A percentile compares a stretch with the other conserved stretches of the same genome.
phyloP scores from a whole-genome alignment of 1,140 invertebrate genomes.

The Euglossa dilemma region DNA sequence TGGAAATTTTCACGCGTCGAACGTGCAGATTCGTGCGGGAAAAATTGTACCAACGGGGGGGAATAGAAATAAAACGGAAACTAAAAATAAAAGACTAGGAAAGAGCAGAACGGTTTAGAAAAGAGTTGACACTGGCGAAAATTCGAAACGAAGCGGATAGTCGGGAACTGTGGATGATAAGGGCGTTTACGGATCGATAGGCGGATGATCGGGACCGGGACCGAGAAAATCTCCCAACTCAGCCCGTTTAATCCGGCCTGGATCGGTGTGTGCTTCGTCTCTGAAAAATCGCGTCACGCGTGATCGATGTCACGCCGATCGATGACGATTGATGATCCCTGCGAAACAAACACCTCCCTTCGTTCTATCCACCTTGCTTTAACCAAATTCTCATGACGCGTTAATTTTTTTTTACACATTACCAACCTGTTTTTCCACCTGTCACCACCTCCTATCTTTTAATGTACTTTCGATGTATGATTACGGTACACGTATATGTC shows the following conservation, averaged over 20 bases:
- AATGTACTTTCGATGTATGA: not conserved
- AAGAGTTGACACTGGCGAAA: slow-evolving; percentile 7
- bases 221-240: slow-evolving; percentile 40
- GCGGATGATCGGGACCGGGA: slow-evolving; percentile 41
- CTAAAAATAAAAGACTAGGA: not conserved
- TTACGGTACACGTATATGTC: not conserved
- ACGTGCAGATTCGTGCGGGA: no score
- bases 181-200: slow-evolving; percentile 55
- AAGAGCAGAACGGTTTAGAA: no score
- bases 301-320: slow-evolving; percentile 46
- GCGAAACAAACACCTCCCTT: slow-evolving; percentile 36
- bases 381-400: not conserved
- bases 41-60: not conserved
- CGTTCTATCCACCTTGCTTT: not conserved
- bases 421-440: not conserved
- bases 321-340: slow-evolving; percentile 60
- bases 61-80: not conserved
- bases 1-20: not conserved
- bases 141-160: slow-evolving; percentile 26
- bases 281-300: slow-evolving; percentile 49
- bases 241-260: slow-evolving; percentile 22
- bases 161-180: slow-evolving; percentile 39
- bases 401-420: not conserved
- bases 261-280: slow-evolving; percentile 26
- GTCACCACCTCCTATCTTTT: not conserved